phyloP scores from a whole-genome alignment of 2,888 invertebrate genomes.

The Cactoblastis cactorum region DNA sequence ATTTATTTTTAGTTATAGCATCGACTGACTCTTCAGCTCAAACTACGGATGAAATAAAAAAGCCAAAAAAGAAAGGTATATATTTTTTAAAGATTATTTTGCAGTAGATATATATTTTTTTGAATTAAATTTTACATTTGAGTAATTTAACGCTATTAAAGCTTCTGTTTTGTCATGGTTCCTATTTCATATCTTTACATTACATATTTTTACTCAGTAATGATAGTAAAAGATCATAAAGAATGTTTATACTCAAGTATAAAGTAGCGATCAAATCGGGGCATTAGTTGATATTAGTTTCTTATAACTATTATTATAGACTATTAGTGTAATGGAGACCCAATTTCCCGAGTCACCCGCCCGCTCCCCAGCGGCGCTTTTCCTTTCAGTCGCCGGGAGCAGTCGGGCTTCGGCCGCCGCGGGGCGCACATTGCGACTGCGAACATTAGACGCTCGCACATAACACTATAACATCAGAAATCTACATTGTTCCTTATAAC shows the following conservation, averaged over 20 bases:
- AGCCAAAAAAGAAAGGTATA: conserved; percentile 57
- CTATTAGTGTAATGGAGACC: conserved; percentile 28
- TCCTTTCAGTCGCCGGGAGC: conserved; percentile 31
- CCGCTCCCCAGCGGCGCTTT: conserved; percentile 37
- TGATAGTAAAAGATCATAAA: too few species aligned
- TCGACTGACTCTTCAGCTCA: conserved; percentile 49
- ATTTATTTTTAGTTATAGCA: conserved; percentile 25
- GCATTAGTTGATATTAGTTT: not conserved
- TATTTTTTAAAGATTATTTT: too few species aligned
- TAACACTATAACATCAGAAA: conserved; percentile 55
- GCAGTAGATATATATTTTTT: too few species aligned
- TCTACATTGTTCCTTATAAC: conserved; percentile 43
- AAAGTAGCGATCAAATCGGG: too few species aligned
- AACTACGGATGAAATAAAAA: conserved; percentile 45
- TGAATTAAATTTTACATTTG: too few species aligned
- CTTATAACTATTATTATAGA: too few species aligned
- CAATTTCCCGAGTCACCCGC: conserved; percentile 36
- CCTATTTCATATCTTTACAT: too few species aligned
- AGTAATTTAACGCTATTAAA: too few species aligned
- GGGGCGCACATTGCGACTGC: conserved; percentile 43
- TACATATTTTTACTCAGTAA: too few species aligned
- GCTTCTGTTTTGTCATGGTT: too few species aligned
- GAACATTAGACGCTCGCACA: conserved; percentile 31
- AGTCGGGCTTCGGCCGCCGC: conserved; percentile 66
- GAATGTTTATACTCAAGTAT: too few species aligned